Conservation (phyloP, 2,797 vertebrate genomes). For the Chelonia mydas region DNA sequence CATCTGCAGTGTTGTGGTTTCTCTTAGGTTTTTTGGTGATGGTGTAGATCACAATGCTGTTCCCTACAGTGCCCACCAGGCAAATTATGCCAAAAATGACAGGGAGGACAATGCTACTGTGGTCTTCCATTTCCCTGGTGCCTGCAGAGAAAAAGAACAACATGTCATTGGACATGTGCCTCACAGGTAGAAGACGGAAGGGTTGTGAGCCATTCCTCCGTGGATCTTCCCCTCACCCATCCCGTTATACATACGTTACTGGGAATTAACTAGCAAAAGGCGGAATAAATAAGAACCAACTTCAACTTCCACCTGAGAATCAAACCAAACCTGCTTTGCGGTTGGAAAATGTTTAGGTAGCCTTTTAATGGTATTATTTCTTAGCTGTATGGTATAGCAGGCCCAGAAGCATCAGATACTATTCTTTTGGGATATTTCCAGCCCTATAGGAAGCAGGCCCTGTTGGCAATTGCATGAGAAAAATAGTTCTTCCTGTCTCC, state of each 20-base stretch:
- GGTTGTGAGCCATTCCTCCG: background rate
- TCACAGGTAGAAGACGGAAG: background rate
- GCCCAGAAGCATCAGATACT: background rate
- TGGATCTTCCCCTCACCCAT: background rate
- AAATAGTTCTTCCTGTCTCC: background rate
- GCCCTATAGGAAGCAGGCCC: fast-evolving
- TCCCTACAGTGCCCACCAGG: conserved; percentile 17
- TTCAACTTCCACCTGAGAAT: background rate
- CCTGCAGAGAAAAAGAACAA: background rate
- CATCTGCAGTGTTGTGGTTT: conserved; percentile 39
- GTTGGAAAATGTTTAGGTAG: background rate
- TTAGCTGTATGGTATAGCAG: background rate
- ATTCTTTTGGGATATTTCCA: conserved; percentile 34
- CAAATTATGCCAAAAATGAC: conserved; percentile 34
- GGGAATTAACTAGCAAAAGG: background rate
- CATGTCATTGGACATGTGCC: background rate
- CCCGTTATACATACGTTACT: background rate
- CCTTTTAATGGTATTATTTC: fast-evolving
- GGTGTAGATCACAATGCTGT: conserved; percentile 36
- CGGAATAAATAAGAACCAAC: background rate
- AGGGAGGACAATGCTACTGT: conserved; percentile 4
- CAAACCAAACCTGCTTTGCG: background rate
- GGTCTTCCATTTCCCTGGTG: background rate
- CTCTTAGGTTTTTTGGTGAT: conserved; percentile 27
- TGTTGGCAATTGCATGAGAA: background rate